These are phyloP conservation scores for Drosophila teissieri DNA, from an alignment of 1,140 invertebrate genomes.

Conservation along the genomic window DNA sequence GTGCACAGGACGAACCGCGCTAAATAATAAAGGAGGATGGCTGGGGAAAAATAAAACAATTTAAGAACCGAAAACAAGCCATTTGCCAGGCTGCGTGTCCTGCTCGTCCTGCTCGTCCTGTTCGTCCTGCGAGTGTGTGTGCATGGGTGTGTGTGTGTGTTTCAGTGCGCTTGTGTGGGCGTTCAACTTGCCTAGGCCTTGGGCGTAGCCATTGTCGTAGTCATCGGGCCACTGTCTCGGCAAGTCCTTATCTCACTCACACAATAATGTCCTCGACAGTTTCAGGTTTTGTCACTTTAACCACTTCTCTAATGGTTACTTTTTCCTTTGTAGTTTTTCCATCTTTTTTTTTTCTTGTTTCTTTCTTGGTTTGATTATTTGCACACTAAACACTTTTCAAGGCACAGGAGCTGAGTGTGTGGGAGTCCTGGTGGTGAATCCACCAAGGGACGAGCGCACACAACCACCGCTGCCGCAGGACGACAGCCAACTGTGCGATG, in stretches of 20 bases:
- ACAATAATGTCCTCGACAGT: conserved; percentile 41
- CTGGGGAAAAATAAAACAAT: conserved; percentile 54
- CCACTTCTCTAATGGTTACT: conserved; percentile 13
- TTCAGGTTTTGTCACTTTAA: conserved; percentile 41
- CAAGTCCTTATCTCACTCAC: conserved; percentile 34
- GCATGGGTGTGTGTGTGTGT: no score
- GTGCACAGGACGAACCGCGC: conserved; percentile 43
- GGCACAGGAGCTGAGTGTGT: conserved; percentile 34
- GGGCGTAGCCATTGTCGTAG: conserved; percentile 66
- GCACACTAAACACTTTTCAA: conserved; percentile 47
- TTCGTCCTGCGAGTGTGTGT: background rate
- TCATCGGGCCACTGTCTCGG: conserved; percentile 31
- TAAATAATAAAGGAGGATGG: conserved; percentile 52
- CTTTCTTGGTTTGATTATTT: conserved; percentile 8
- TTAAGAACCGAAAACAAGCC: conserved; percentile 70
- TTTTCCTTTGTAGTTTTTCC: background rate
- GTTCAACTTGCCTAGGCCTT: conserved; percentile 54
- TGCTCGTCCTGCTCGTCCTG: conserved; percentile 1
- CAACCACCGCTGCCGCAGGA: conserved; percentile 77
- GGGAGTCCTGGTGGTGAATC: conserved; percentile 29
- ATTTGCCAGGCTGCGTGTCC: conserved; percentile 52
- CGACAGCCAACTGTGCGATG: conserved; percentile 78
- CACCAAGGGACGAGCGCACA: conserved; percentile 66
- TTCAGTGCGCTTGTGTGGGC: conserved; percentile 30
- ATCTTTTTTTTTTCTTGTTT: conserved; percentile 7